These are phyloP conservation scores for Phyllotreta cruciferae DNA, from an alignment of 2,888 invertebrate species.

Conservation along the genomic window DNA sequence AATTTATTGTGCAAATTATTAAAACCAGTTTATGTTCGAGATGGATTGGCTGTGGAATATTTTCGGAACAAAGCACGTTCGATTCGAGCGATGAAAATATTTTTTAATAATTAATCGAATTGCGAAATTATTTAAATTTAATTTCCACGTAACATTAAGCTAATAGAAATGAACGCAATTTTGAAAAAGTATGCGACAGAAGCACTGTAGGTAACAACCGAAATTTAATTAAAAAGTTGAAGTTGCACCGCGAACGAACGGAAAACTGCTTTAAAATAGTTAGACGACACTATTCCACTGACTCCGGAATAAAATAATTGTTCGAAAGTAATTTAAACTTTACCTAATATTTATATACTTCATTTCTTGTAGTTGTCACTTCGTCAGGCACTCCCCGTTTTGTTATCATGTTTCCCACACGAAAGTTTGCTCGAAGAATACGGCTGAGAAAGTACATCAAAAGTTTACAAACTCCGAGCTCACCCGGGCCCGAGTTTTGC, in stretches of 20 bases:
- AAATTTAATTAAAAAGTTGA: conserved; percentile 9
- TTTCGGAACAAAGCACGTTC: not conserved
- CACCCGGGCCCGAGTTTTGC: not conserved
- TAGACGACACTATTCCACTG: not conserved
- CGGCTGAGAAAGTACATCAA: conserved; percentile 12
- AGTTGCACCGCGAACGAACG: not conserved
- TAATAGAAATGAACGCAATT: no score
- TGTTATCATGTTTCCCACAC: conserved; percentile 12
- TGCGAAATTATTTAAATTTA: no score
- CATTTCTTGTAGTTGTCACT: conserved; percentile 17
- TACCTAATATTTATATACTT: conserved; percentile 18
- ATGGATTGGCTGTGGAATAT: conserved; percentile 1
- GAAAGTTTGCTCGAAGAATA: conserved; percentile 12
- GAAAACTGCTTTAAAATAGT: conserved; percentile 9
- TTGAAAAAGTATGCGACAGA: no score
- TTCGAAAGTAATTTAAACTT: conserved; percentile 8
- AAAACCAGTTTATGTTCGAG: conserved; percentile 1
- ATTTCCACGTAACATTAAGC: no score
- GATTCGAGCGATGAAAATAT: not conserved
- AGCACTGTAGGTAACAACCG: no score
- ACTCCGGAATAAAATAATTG: conserved; percentile 11
- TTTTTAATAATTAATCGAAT: not conserved
- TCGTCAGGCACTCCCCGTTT: conserved; percentile 11
- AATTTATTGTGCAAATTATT: conserved; percentile 9
- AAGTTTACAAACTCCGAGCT: conserved; percentile 6